phyloP scores from a whole-genome alignment of 2,888 invertebrate species.

The Pterostichus madidus region DNA sequence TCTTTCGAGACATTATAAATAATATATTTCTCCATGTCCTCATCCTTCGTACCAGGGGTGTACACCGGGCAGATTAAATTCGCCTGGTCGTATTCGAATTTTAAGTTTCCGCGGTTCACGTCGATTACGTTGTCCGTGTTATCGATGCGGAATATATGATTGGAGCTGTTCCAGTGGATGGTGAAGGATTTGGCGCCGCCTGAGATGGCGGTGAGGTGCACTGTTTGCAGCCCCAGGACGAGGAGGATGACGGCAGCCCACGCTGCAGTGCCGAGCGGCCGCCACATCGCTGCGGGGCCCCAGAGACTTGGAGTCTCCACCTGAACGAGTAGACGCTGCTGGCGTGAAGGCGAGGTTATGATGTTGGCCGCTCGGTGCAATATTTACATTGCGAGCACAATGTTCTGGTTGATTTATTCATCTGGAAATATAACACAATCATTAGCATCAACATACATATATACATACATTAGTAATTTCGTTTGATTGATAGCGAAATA shows the following conservation, averaged over 20 bases:
- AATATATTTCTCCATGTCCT: conserved; percentile 96
- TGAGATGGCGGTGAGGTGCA: conserved; percentile 74
- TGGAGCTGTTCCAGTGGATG: conserved; percentile 77
- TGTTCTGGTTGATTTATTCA: conserved; percentile 28
- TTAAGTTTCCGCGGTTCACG: conserved; percentile 89
- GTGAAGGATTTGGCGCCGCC: conserved; percentile 77
- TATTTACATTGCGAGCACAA: conserved; percentile 59
- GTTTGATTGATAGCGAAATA: no score
- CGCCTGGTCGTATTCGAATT: conserved; percentile 97
- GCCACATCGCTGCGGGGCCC: conserved; percentile 71
- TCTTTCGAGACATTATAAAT: conserved; percentile 98
- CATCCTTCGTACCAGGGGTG: conserved; percentile 90
- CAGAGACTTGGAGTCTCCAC: conserved; percentile 63
- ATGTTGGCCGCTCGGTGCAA: conserved; percentile 24
- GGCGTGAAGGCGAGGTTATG: conserved; percentile 19
- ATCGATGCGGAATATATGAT: conserved; percentile 91
- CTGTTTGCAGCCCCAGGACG: conserved; percentile 73
- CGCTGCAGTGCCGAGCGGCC: conserved; percentile 70
- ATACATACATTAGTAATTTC: no score
- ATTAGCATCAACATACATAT: no score
- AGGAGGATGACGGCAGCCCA: conserved; percentile 73
- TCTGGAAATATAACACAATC: conserved; percentile 43
- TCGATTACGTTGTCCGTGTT: conserved; percentile 98
- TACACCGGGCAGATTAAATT: conserved; percentile 97
- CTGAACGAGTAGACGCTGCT: conserved; percentile 62